A percentile compares a stretch with the other conserved stretches of the same genome.
Evolutionary conservation across 2,113 vertebrate genomes (phyloP).

Genomic region (Tychaedon coryphoeus): DNA sequence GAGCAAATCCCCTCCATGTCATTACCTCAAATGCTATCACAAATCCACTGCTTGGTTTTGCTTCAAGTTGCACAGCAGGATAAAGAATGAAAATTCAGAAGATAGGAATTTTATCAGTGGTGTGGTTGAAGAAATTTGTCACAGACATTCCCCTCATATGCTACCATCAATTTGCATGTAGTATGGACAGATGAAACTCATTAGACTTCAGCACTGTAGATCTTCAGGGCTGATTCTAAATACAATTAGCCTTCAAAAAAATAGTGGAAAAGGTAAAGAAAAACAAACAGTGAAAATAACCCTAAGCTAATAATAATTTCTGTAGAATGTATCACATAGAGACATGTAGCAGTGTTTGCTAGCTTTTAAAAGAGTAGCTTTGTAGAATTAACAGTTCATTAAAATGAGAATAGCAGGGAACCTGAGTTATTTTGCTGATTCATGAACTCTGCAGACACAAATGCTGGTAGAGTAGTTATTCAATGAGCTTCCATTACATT

Average conservation of each 20-base stretch:
- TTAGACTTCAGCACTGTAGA: neutral
- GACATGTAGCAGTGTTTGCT: neutral
- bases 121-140: neutral
- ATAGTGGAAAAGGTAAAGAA: neutral
- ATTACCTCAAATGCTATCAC: neutral
- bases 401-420: constrained; percentile 17
- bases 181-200: neutral
- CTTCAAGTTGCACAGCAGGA: neutral
- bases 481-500: neutral
- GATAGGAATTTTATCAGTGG: neutral
- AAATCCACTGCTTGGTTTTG: neutral
- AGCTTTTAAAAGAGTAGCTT: neutral
- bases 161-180: neutral
- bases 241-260: neutral
- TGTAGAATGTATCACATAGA: neutral
- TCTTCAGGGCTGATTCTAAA: neutral
- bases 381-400: neutral
- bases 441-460: constrained; percentile 31
- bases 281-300: neutral
- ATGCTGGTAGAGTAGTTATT: constrained; percentile 8
- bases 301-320: constrained; percentile 1
- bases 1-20: neutral
- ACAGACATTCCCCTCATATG: neutral
- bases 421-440: constrained; percentile 22
- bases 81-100: neutral